Evolutionary conservation across 1,140 invertebrate species (phyloP), one percentile per base, ranked within the genome.

Genomic region (Calosoma granatense): DNA sequence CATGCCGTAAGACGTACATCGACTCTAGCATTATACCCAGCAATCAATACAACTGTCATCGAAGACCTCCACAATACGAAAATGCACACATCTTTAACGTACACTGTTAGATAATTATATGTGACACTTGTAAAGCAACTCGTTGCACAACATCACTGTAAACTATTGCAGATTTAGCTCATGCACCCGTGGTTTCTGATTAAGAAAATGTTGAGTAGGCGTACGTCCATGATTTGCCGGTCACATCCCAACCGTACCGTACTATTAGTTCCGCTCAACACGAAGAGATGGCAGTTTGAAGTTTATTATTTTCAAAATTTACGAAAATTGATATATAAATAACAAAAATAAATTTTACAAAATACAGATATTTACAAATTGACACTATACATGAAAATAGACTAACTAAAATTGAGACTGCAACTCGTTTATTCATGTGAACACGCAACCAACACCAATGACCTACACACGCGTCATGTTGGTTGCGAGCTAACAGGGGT

Each of bases 1-100:
- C 9, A 11, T 30, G 4, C 26, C 41, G 15, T 12, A 47, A 47
- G 41, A 17, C 17, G 17, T 14, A 47, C 17, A 47, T 47, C 3
- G 17, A 47, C 17, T 47, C 17, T 17, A 17, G 15, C 41, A 47
- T 47, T 47, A 47, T 47, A 47, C 9, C 9, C 17, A 47, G 41
- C 41, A 47, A 47, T 47, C 41, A 17, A 47, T 47, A 47, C 41
- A 47, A 47, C 41, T 47, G 41, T 47, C 41, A 47, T 47, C 41
- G 41, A 47, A 47, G 41, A 47, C 17, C 4, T 47, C n/a, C n/a
- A n/a, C n/a, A n/a, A n/a, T n/a, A n/a, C n/a, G n/a, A n/a, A n/a
- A n/a, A n/a, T n/a, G n/a, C 41, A 17, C 41, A 47, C 15, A 47
- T 36, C 26, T 36, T 9, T 9, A 6, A 36, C 26, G 14, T 6